A percentile compares a stretch with the other conserved stretches of the same genome.
phyloP scores from a whole-genome alignment of 2,888 invertebrate genomes.

The Catocala fraxini region DNA sequence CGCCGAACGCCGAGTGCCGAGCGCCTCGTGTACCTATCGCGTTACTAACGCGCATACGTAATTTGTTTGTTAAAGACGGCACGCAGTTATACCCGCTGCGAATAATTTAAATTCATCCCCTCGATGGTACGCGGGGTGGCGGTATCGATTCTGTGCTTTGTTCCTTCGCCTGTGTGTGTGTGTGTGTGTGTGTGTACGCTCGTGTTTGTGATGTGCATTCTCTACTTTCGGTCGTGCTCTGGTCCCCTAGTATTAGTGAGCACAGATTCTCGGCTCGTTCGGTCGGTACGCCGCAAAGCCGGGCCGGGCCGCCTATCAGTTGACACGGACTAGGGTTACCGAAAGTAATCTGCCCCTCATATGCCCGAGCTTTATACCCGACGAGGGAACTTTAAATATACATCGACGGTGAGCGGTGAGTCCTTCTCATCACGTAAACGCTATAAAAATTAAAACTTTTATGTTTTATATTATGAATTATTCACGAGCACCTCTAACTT shows the following conservation, averaged over 20 bases:
- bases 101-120: constrained; percentile 87
- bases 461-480: constrained; percentile 59
- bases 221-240: constrained; percentile 70
- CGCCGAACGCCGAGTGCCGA: neutral
- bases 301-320: constrained; percentile 73
- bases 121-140: constrained; percentile 70
- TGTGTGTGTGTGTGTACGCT: constrained; percentile 40
- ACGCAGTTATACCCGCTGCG: constrained; percentile 86
- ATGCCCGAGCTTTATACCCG: constrained; percentile 38
- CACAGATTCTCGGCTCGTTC: constrained; percentile 76
- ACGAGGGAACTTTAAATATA: constrained; percentile 37
- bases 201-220: constrained; percentile 57
- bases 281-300: constrained; percentile 77
- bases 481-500: constrained; percentile 65
- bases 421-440: constrained; percentile 48
- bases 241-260: constrained; percentile 73
- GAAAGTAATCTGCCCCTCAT: constrained; percentile 41
- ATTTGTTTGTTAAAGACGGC: constrained; percentile 87
- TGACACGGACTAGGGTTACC: constrained; percentile 67
- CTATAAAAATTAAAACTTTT: constrained; percentile 59
- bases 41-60: constrained; percentile 86
- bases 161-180: constrained; percentile 41
- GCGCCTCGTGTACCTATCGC: constrained; percentile 75
- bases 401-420: constrained; percentile 23
- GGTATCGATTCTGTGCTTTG: constrained; percentile 75